phyloP scores from a whole-genome alignment of 2,888 invertebrate species.

The Napeogenes sylphis region DNA sequence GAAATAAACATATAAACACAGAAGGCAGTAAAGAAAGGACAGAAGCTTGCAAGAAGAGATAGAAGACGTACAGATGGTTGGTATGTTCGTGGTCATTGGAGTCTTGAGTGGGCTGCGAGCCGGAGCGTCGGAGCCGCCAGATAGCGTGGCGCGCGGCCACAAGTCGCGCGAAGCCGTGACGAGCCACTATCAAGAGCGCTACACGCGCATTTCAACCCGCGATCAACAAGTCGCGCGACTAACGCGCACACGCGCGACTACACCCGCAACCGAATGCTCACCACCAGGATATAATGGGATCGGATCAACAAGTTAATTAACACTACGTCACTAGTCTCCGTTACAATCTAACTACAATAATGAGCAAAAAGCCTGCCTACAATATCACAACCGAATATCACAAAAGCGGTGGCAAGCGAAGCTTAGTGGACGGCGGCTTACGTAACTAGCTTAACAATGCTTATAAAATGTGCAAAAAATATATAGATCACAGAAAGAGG shows the following conservation, averaged over 20 bases:
- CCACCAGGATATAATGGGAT: conserved; percentile 33
- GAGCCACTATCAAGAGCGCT: conserved; percentile 78
- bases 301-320: conserved; percentile 40
- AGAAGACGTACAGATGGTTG: conserved; percentile 76
- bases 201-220: conserved; percentile 54
- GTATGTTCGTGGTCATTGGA: conserved; percentile 75
- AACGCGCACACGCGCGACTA: conserved; percentile 35
- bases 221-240: conserved; percentile 53
- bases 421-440: conserved; percentile 76
- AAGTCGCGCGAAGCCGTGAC: conserved; percentile 83
- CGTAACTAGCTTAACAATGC: conserved; percentile 70
- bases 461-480: conserved; percentile 72
- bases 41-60: conserved; percentile 52
- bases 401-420: conserved; percentile 75
- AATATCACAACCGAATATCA: conserved; percentile 77
- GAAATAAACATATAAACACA: conserved; percentile 13
- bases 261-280: conserved; percentile 42
- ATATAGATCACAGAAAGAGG: conserved; percentile 73
- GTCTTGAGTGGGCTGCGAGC: conserved; percentile 72
- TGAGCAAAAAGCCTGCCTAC: conserved; percentile 72
- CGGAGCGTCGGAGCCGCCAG: conserved; percentile 81
- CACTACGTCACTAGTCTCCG: conserved; percentile 28
- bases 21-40: conserved; percentile 32
- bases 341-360: conserved; percentile 38
- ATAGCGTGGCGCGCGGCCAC: conserved; percentile 85